Conservation (phyloP, 1,140 invertebrate species). For the Aphaenogaster ashmeadi region DNA sequence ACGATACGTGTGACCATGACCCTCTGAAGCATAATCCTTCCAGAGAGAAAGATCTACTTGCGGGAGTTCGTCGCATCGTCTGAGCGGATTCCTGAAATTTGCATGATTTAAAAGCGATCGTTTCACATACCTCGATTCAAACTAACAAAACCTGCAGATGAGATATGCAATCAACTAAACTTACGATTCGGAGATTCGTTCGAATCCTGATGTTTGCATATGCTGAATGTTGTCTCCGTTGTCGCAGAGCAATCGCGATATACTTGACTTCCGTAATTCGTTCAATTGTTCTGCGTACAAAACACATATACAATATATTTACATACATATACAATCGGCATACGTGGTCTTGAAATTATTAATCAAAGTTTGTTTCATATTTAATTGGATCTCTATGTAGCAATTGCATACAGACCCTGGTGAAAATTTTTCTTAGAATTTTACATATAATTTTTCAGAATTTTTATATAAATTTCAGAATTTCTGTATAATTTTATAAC, state of each 20-base stretch:
- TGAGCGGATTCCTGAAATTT: slow-evolving; percentile 90
- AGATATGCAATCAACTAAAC: slow-evolving; percentile 69
- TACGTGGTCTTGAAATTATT: background rate
- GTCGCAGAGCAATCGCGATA: slow-evolving; percentile 95
- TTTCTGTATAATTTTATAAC: too few relatives aligned
- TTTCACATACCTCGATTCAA: background rate
- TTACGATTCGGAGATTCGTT: slow-evolving; percentile 88
- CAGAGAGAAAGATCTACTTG: slow-evolving; percentile 90
- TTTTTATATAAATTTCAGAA: too few relatives aligned
- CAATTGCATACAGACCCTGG: background rate
- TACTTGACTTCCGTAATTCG: slow-evolving; percentile 94
- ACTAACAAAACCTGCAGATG: background rate
- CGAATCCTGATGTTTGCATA: slow-evolving; percentile 92
- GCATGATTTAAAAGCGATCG: background rate
- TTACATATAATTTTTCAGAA: too few relatives aligned
- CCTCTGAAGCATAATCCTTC: slow-evolving; percentile 86
- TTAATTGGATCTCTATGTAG: background rate
- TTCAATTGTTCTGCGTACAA: slow-evolving; percentile 92
- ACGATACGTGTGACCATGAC: background rate
- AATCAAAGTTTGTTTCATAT: background rate
- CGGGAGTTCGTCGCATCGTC: slow-evolving; percentile 90
- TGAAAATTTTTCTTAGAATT: too few relatives aligned
- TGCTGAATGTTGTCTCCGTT: slow-evolving; percentile 92
- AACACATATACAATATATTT: slow-evolving; percentile 54
- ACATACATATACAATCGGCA: background rate